phyloP scores from a whole-genome alignment of 2,113 vertebrate species.

The Stomatorhinus ivindoensis region DNA sequence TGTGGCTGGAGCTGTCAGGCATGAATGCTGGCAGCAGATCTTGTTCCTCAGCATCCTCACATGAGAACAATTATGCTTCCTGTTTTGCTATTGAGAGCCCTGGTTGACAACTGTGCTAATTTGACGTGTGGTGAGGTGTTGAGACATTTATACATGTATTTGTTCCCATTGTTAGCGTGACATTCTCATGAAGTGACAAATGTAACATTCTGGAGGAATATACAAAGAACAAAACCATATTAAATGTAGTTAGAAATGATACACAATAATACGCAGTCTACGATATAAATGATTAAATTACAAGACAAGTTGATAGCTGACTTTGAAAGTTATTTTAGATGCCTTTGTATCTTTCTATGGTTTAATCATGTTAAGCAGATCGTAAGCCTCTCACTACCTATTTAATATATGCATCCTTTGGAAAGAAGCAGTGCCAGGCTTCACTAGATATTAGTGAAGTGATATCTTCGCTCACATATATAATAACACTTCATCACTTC shows the following conservation, averaged over 20 bases:
- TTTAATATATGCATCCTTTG: slow-evolving; percentile 9
- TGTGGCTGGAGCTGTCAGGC: neutral
- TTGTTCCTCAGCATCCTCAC: neutral
- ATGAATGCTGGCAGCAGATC: neutral
- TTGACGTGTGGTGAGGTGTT: neutral
- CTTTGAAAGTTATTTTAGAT: neutral
- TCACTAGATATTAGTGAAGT: neutral
- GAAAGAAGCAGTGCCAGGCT: slow-evolving; percentile 16
- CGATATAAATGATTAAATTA: neutral
- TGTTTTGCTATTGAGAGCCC: neutral
- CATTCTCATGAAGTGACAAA: neutral
- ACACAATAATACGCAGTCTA: neutral
- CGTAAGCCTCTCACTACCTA: slow-evolving; percentile 20
- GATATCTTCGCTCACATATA: neutral
- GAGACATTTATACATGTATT: neutral
- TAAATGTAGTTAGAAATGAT: neutral
- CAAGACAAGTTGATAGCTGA: neutral
- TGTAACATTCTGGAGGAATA: neutral
- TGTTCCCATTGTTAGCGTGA: neutral
- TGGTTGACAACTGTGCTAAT: neutral
- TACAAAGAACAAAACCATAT: neutral
- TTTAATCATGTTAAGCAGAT: slow-evolving; percentile 32
- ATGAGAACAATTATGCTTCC: neutral
- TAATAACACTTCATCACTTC: neutral
- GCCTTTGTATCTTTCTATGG: slow-evolving; percentile 22